Percentiles rank a stretch among this genome's conserved stretches.
Conservation (phyloP, 2,888 invertebrate genomes). For the Stenoptilia bipunctidactyla region DNA sequence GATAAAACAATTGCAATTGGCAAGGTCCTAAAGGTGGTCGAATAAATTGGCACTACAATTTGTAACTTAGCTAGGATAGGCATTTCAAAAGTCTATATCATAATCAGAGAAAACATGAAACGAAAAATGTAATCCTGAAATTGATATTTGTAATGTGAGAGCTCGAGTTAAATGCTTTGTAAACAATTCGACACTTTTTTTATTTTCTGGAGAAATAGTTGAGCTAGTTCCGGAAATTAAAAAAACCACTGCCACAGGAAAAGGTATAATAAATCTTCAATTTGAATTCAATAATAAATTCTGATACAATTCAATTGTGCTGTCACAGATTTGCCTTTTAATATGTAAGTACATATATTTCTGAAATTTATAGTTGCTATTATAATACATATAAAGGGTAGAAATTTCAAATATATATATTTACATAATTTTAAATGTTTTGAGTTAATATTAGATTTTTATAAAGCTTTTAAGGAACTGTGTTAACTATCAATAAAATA, state of each 20-base stretch:
- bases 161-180: slow-evolving; percentile 51
- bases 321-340: background rate
- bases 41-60: slow-evolving; percentile 76
- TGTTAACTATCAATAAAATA: background rate
- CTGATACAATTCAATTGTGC: no score
- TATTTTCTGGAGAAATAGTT: slow-evolving; percentile 36
- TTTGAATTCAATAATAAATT: no score
- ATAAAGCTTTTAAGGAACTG: slow-evolving; percentile 1
- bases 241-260: slow-evolving; percentile 24
- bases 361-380: background rate
- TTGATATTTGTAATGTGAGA: slow-evolving; percentile 48
- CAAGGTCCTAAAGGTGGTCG: slow-evolving; percentile 96
- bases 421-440: slow-evolving; percentile 1
- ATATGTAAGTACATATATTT: background rate
- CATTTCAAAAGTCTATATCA: slow-evolving; percentile 64
- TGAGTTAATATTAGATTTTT: background rate
- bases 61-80: slow-evolving; percentile 69
- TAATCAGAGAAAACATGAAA: slow-evolving; percentile 52
- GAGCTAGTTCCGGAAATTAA: slow-evolving; percentile 40
- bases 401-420: background rate
- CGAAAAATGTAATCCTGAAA: slow-evolving; percentile 46
- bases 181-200: slow-evolving; percentile 29
- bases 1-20: slow-evolving; percentile 92
- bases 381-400: background rate
- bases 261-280: no score